Evolutionary conservation across 2,797 vertebrate species (phyloP).

Genomic region (Chelmon rostratus): DNA sequence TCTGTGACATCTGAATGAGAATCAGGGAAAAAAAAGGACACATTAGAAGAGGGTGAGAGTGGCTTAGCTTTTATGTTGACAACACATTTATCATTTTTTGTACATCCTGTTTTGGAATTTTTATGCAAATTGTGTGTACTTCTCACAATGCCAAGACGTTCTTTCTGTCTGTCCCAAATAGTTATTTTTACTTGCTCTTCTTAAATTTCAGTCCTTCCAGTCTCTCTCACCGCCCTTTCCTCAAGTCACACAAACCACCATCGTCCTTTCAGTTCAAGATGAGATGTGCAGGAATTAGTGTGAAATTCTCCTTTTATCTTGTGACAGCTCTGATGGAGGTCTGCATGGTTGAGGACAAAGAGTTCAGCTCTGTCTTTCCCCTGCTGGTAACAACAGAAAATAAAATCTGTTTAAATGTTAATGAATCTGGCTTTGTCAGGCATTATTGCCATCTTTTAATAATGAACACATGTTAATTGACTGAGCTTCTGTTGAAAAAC

Average conservation of each 20-base stretch:
- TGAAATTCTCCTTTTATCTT: slow-evolving; percentile 16
- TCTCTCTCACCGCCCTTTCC: slow-evolving; percentile 35
- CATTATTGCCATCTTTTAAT: neutral
- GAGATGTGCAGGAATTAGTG: slow-evolving; percentile 39
- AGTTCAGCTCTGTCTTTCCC: neutral
- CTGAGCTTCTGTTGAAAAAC: neutral
- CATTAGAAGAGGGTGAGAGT: neutral
- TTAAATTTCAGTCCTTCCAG: slow-evolving; percentile 45
- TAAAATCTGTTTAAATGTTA: neutral
- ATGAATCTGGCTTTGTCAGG: neutral
- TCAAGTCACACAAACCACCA: slow-evolving; percentile 39
- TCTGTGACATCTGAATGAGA: slow-evolving; percentile 46
- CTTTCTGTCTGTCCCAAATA: slow-evolving; percentile 28
- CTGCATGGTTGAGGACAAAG: neutral
- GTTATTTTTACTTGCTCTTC: slow-evolving; percentile 56
- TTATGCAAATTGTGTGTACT: slow-evolving; percentile 4
- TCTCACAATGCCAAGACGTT: neutral
- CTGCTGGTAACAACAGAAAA: neutral
- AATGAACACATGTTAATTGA: neutral
- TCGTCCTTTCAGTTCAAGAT: slow-evolving; percentile 27
- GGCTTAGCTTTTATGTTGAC: slow-evolving; percentile 37
- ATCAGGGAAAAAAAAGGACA: slow-evolving; percentile 15
- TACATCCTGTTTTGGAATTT: slow-evolving; percentile 20
- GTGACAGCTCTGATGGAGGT: slow-evolving; percentile 38
- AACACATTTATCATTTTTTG: slow-evolving; percentile 37